A percentile compares a stretch with the other conserved stretches of the same genome.
These are phyloP conservation scores for Acanthornis magna DNA, from an alignment of 2,797 vertebrate species.

Conservation along the genomic window DNA sequence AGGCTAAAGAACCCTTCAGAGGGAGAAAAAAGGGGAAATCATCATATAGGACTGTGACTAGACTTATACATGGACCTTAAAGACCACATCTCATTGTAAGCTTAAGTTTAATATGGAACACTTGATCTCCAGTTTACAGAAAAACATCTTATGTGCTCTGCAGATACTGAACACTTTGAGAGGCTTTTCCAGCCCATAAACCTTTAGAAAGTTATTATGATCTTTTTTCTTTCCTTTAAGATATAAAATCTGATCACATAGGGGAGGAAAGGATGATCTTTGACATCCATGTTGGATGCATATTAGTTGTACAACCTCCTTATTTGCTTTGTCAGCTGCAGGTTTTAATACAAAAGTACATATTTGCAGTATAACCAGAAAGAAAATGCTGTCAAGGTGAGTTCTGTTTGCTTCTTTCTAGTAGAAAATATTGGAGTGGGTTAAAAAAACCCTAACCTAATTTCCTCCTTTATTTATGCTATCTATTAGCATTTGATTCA, in stretches of 20 bases:
- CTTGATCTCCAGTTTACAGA: background rate
- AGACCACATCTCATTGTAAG: background rate
- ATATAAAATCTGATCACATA: background rate
- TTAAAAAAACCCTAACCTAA: background rate
- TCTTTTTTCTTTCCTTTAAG: background rate
- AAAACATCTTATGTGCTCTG: background rate
- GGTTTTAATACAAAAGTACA: background rate
- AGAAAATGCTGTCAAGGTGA: background rate
- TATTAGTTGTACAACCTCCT: background rate
- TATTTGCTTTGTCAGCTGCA: background rate
- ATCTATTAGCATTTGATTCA: background rate
- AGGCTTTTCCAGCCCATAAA: background rate
- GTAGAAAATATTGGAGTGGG: background rate
- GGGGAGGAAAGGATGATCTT: background rate
- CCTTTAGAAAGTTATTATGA: background rate
- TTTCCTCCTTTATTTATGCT: background rate
- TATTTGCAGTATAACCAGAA: background rate
- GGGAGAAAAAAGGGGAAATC: background rate
- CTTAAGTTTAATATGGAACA: background rate
- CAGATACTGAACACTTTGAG: background rate
- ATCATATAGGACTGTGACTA: background rate
- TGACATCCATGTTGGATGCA: background rate
- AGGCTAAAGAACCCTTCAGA: background rate
- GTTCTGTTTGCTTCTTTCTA: background rate
- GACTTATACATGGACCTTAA: background rate